These are phyloP conservation scores for Babylonia areolata DNA, from an alignment of 1,140 invertebrate species.

Conservation along the genomic window DNA sequence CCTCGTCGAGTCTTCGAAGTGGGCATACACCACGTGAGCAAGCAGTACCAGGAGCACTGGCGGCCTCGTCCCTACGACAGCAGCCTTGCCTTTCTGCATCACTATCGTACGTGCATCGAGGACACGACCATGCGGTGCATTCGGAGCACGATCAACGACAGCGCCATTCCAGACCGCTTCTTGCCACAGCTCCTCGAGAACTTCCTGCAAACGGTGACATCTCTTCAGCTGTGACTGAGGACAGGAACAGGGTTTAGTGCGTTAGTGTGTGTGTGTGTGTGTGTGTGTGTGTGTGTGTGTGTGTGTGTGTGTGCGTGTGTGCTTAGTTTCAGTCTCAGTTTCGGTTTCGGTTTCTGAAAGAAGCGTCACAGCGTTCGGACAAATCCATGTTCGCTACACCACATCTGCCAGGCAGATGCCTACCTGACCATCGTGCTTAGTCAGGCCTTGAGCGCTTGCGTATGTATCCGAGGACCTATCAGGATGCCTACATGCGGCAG, in stretches of 20 bases:
- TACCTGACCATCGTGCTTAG: too few relatives aligned
- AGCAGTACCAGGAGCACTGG: conserved; percentile 59
- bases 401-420: too few relatives aligned
- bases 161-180: conserved; percentile 35
- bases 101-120: conserved; percentile 82
- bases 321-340: too few relatives aligned
- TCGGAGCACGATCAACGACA: conserved; percentile 48
- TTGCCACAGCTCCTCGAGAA: conserved; percentile 1
- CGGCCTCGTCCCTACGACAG: conserved; percentile 69
- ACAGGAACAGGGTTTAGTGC: not conserved
- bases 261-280: not conserved
- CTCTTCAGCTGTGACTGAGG: not conserved
- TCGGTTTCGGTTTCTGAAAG: too few relatives aligned
- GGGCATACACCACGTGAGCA: conserved; percentile 74
- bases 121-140: conserved; percentile 69
- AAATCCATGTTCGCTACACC: too few relatives aligned
- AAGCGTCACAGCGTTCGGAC: too few relatives aligned
- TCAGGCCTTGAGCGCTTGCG: not conserved
- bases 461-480: too few relatives aligned
- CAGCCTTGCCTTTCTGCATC: conserved; percentile 90
- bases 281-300: conserved; percentile 9
- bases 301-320: not conserved
- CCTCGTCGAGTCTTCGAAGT: conserved; percentile 71
- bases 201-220: not conserved
- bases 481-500: too few relatives aligned